A percentile compares a stretch with the other conserved stretches of the same genome.
Conservation (phyloP, 2,113 vertebrate species). For the Orientallactaga bullata region DNA sequence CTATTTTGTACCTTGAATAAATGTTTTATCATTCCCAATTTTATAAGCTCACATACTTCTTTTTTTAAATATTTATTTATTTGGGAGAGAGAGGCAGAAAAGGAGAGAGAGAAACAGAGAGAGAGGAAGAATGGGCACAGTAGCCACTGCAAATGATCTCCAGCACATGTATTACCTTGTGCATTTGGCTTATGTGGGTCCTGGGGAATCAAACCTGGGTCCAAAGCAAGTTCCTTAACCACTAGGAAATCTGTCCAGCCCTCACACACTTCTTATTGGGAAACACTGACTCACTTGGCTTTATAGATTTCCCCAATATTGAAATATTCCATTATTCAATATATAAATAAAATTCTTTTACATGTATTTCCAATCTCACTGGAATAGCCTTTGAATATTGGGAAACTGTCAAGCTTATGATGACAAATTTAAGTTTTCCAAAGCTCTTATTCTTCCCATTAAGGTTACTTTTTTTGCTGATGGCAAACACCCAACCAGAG, state of each 20-base stretch:
- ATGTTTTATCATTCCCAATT: background rate
- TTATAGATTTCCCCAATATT: conserved; percentile 7
- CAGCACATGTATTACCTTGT: too few species aligned
- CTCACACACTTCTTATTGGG: background rate
- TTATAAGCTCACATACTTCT: background rate
- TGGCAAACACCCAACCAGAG: too few species aligned
- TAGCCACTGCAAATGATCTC: too few species aligned
- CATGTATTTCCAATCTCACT: background rate
- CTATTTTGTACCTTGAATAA: background rate
- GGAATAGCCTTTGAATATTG: conserved; percentile 54
- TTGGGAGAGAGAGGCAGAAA: too few species aligned
- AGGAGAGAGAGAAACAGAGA: too few species aligned
- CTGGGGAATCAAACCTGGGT: too few species aligned
- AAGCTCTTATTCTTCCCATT: conserved; percentile 60
- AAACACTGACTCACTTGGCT: conserved; percentile 33
- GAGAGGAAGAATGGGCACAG: too few species aligned
- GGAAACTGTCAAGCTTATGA: conserved; percentile 43
- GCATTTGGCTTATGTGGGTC: too few species aligned
- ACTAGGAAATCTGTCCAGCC: too few species aligned
- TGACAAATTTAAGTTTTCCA: conserved; percentile 58
- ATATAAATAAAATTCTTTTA: conserved; percentile 47
- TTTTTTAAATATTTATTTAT: background rate
- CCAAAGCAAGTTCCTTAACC: too few species aligned
- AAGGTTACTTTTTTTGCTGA: too few species aligned
- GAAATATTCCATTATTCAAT: conserved; percentile 36